phyloP scores from a whole-genome alignment of 2,797 vertebrate genomes.

The Amazona ochrocephala region DNA sequence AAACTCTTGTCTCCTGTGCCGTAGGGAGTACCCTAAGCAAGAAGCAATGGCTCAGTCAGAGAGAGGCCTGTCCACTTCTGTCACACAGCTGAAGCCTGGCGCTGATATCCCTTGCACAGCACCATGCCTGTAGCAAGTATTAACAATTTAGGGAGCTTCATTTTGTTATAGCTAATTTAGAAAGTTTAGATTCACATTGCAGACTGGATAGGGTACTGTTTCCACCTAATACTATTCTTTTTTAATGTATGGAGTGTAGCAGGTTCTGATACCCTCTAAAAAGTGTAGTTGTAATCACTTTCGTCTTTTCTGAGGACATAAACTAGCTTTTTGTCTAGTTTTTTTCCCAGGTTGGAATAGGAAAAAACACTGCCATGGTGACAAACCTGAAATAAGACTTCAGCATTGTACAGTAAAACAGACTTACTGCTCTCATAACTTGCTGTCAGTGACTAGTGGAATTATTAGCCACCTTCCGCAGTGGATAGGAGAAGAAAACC shows the following conservation, averaged over 20 bases:
- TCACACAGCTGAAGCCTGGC: fast-evolving
- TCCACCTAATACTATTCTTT: not conserved
- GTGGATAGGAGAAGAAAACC: not conserved
- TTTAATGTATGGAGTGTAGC: not conserved
- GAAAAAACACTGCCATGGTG: not conserved
- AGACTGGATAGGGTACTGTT: not conserved
- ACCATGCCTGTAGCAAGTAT: not conserved
- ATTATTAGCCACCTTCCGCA: not conserved
- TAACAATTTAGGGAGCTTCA: not conserved
- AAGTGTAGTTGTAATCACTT: not conserved
- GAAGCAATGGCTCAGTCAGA: not conserved
- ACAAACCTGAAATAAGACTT: not conserved
- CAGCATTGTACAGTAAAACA: not conserved
- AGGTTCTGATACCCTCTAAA: not conserved
- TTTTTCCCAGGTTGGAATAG: not conserved
- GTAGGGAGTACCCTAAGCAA: not conserved
- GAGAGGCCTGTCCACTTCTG: fast-evolving
- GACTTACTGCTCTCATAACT: not conserved
- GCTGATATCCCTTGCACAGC: not conserved
- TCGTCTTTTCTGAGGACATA: not conserved
- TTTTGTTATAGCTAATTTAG: not conserved
- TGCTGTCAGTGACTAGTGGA: not conserved
- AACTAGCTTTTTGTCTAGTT: not conserved
- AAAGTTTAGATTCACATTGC: not conserved
- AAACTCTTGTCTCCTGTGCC: fast-evolving